Evolutionary conservation across 2,797 vertebrate genomes (phyloP).

Genomic region (Falco berigora): DNA sequence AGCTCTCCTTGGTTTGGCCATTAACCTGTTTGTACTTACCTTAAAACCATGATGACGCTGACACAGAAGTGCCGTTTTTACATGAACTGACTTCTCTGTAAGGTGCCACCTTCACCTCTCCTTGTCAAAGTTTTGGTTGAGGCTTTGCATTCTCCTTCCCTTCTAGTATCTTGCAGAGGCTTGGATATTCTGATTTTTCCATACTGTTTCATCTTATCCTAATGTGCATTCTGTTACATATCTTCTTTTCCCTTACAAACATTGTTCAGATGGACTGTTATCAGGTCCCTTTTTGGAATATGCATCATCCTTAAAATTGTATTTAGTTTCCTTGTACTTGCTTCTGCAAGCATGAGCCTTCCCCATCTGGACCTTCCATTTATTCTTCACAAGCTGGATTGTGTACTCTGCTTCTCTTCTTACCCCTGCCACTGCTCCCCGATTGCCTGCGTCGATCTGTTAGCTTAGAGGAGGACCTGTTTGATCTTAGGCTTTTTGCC

Average conservation of each 20-base stretch:
- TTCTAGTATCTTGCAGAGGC: neutral
- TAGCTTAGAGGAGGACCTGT: neutral
- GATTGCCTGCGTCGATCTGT: neutral
- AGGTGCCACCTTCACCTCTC: neutral
- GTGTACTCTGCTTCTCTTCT: neutral
- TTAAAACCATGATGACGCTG: neutral
- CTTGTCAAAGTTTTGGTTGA: neutral
- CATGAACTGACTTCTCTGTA: neutral
- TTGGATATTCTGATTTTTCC: neutral
- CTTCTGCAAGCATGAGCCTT: neutral
- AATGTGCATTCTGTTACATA: neutral
- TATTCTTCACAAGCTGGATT: neutral
- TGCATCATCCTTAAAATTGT: neutral
- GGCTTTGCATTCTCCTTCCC: neutral
- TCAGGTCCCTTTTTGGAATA: neutral
- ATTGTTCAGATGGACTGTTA: neutral
- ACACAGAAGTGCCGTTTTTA: neutral
- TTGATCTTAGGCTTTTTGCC: neutral
- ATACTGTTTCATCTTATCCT: neutral
- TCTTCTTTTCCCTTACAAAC: neutral
- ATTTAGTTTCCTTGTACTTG: neutral
- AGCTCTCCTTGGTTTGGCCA: neutral
- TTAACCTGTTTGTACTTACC: neutral
- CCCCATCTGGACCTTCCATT: neutral
- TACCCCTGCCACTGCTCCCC: neutral